These are phyloP conservation scores for Danio jaintianensis DNA, from an alignment of 2,797 vertebrate species.

Conservation along the genomic window DNA sequence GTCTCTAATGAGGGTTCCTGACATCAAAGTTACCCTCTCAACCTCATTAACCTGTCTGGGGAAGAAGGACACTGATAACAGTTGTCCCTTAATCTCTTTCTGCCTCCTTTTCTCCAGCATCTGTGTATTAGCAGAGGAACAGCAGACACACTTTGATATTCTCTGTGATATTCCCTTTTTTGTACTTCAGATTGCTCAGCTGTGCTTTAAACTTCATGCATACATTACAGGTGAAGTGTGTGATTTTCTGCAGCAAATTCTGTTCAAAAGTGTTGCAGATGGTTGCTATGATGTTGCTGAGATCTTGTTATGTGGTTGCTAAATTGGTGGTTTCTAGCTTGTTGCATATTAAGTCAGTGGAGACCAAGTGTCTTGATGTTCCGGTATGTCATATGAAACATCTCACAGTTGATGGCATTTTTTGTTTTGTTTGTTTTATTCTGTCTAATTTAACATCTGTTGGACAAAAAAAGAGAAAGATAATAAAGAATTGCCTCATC, in stretches of 20 bases:
- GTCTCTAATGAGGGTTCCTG: conserved; percentile 72
- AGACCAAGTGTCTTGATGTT: background rate
- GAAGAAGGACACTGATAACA: conserved; percentile 64
- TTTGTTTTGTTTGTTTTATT: background rate
- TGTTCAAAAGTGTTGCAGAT: background rate
- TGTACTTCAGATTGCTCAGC: background rate
- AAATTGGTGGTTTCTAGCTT: background rate
- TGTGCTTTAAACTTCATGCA: background rate
- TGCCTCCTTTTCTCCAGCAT: background rate
- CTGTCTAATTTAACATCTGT: background rate
- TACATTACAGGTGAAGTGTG: conserved; percentile 11
- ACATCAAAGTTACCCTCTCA: conserved; percentile 68
- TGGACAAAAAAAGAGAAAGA: no score
- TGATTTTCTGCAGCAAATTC: background rate
- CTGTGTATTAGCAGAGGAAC: conserved; percentile 8
- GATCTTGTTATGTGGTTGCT: background rate
- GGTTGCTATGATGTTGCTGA: background rate
- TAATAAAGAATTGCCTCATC: background rate
- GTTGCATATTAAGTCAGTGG: background rate
- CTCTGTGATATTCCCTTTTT: background rate
- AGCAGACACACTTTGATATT: conserved; percentile 20
- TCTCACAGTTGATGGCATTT: background rate
- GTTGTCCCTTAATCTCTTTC: conserved; percentile 46
- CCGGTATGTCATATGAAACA: background rate
- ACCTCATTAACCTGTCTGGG: conserved; percentile 75